Evolutionary conservation across 2,888 invertebrate species (phyloP), one percentile per base, ranked within the genome.

Genomic region (Drosophila borealis): DNA sequence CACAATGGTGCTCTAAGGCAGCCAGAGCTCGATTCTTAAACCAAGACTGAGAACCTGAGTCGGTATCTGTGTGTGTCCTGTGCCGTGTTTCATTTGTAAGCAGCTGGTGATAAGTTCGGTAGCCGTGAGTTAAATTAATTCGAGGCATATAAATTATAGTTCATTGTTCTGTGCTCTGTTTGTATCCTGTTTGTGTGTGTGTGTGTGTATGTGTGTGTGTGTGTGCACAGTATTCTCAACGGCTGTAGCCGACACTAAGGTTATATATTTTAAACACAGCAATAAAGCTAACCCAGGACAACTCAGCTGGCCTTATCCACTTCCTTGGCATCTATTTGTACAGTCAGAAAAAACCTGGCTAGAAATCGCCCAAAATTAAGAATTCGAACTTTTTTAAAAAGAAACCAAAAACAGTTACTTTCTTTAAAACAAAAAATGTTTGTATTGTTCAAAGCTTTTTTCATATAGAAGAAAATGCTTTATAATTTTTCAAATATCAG

Each of bases 131-230:
- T 66, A 76, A 80, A 81, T 83, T 80, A 85, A 88, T 81, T 78
- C 78, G 61, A 73, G 70, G 70, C 77, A 80, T 74, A 83, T 88
- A 85, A 85, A 85, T 85, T 85, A 88, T 79, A 67, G 77, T 67
- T 77, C 79, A 79, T 85, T 88, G 79, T 88, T 77, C 63, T 39
- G 48, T 33, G 50, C 29, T 39, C 50, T 4, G 34, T 8, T 19
- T 11, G 14, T 53, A 37, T 59, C 29, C 54, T 42, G 29, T 29
- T 8, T 36, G 19, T 42, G 33, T 42, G 33, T 17, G 29, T 48
- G n/a, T 57, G 42, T 41, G 53, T 17, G 17, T 17, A 1, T 17
- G 17, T 17, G 17, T 13, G 34, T 50, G 25, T 48, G 13, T 57
- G 42, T 41, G 53, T 41, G 10, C 21, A 36, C 49, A 41, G 14